Evolutionary conservation across 2,888 invertebrate genomes (phyloP).

Genomic region (Heliconius charithonia): DNA sequence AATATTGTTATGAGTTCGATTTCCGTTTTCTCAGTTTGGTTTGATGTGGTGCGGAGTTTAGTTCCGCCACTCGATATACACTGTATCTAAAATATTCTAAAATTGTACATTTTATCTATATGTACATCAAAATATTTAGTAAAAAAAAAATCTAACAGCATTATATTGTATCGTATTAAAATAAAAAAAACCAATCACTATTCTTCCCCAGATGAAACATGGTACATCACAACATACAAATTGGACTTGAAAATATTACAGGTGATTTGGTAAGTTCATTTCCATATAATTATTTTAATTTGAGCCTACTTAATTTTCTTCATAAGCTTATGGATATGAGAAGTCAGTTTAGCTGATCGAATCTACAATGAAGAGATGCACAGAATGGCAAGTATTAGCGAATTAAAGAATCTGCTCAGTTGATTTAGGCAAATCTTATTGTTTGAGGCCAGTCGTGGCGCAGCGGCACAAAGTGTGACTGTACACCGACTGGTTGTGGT

Average conservation of each 20-base stretch:
- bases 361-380: too few species aligned
- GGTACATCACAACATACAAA: constrained; percentile 64
- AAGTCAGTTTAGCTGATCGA: too few species aligned
- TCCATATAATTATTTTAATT: background rate
- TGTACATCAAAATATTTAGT: background rate
- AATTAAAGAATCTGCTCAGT: too few species aligned
- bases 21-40: too few species aligned
- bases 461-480: too few species aligned
- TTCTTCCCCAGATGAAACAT: constrained; percentile 50
- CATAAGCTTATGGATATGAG: too few species aligned
- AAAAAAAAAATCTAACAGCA: background rate
- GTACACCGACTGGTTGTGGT: too few species aligned
- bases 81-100: background rate
- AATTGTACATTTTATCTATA: too few species aligned
- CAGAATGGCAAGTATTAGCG: too few species aligned
- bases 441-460: too few species aligned
- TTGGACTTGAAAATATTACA: constrained; percentile 58
- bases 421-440: too few species aligned
- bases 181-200: background rate
- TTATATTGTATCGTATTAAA: background rate
- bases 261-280: constrained; percentile 53
- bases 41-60: background rate
- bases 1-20: too few species aligned
- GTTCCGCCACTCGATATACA: background rate
- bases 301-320: background rate